Percentiles rank a stretch among this genome's conserved stretches.
These are phyloP conservation scores for Camponotus floridanus DNA, from an alignment of 1,140 invertebrate species.

Conservation along the genomic window DNA sequence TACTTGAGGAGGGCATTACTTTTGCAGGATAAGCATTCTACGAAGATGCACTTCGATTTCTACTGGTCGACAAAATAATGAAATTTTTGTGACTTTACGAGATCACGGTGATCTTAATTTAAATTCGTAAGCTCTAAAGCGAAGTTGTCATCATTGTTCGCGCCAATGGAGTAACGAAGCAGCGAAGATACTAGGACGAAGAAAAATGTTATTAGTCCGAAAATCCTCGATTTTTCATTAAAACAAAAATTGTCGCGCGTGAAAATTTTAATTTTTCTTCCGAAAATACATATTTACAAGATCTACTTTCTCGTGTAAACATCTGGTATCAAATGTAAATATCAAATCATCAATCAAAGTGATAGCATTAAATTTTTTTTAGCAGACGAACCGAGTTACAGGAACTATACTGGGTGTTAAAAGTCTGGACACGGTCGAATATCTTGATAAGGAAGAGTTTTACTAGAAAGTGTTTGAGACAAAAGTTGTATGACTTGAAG, in stretches of 20 bases:
- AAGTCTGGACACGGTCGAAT: too few relatives aligned
- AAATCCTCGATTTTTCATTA: background rate
- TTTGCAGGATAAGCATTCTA: background rate
- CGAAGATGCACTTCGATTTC: conserved; percentile 7
- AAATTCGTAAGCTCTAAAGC: background rate
- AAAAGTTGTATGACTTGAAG: too few relatives aligned
- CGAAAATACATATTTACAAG: conserved; percentile 7
- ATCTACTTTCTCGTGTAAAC: background rate
- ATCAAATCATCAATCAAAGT: background rate
- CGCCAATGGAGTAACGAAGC: background rate
- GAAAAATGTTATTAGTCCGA: background rate
- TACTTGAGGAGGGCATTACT: background rate
- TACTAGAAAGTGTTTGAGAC: too few relatives aligned
- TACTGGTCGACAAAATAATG: conserved; percentile 21
- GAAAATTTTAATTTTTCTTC: conserved; percentile 10
- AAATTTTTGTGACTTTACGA: too few relatives aligned
- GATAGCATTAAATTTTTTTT: background rate
- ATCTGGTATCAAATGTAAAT: conserved; percentile 16
- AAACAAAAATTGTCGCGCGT: too few relatives aligned
- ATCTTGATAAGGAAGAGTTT: too few relatives aligned
- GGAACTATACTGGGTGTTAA: too few relatives aligned
- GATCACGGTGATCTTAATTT: conserved; percentile 10
- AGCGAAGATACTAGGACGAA: conserved; percentile 14
- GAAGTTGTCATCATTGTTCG: background rate
- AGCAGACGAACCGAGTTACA: background rate